Evolutionary conservation across 2,113 vertebrate species (phyloP), one percentile per base, ranked within the genome.

Genomic region (Aplodontia rufa): DNA sequence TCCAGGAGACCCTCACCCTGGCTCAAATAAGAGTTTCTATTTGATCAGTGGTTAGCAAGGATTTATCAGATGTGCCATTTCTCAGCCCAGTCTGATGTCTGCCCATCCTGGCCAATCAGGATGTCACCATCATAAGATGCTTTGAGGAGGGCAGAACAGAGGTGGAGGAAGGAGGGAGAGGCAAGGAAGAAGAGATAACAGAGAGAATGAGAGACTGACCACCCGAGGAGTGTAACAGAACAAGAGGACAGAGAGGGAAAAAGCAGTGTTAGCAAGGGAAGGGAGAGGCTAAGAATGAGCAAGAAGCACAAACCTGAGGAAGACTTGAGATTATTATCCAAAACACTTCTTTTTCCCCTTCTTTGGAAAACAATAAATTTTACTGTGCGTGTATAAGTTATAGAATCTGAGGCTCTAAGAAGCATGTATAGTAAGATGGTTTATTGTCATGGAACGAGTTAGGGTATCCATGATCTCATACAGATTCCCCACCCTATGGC

Each of bases 151-250:
- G 35, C 22, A 40, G 4, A 20, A 9, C 20, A 3, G 5, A 10
- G 10, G 2, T 4, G 8, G 5, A 22, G 2, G 6, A 26, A 22
- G 19, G 53, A 7, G 1, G 30, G 12, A 24, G 4, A 17, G 28
- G 7, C 5, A 12, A n/a, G 13, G 5, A 42, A 6, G 28, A 1
- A 13, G 20, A 4, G 28, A 28, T n/a, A 47, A 9, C 11, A 8
- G 26, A 5, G 3, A 28, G 8, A 7, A 2, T 0, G 16, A 1
- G 3, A 16, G 58, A 17, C 3, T 19, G 11, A 26, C 3, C 28
- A 30, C 14, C 14, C 6, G 3, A 30, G n/a, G n/a, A n/a, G n/a
- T n/a, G n/a, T n/a, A 60, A 58, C 2, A 10, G 37, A 8, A 13
- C 12, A 19, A 28, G 66, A 55, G n/a, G 16, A 30, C 8, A 9